Percentiles rank a stretch among this genome's conserved stretches.
Conservation (phyloP, 2,797 vertebrate genomes). For the Aeoliscus strigatus region DNA sequence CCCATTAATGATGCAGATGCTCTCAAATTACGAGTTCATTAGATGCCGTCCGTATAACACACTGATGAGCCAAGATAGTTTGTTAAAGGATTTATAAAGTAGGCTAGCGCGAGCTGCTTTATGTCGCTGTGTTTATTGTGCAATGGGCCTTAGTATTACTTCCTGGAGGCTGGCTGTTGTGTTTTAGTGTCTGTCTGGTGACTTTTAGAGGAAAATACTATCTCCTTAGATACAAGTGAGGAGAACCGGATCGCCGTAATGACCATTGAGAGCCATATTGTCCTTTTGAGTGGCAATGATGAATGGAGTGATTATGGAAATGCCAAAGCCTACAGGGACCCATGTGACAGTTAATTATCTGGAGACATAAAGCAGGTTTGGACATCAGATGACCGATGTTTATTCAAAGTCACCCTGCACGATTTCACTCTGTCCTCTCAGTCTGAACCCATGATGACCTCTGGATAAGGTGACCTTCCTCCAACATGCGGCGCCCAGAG, state of each 20-base stretch:
- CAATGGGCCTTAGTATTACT: constrained; percentile 25
- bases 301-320: constrained; percentile 44
- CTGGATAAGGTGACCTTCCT: constrained; percentile 28
- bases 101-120: constrained; percentile 21
- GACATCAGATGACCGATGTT: constrained; percentile 36
- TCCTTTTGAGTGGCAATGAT: constrained; percentile 32
- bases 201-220: background rate
- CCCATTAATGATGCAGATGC: constrained; percentile 52
- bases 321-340: constrained; percentile 32
- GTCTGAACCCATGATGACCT: constrained; percentile 23
- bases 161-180: constrained; percentile 13
- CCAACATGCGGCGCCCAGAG: constrained; percentile 12
- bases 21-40: constrained; percentile 61
- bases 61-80: constrained; percentile 44
- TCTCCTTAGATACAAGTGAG: background rate
- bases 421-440: constrained; percentile 5
- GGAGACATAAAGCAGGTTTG: constrained; percentile 43
- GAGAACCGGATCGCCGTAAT: background rate
- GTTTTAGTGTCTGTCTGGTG: constrained; percentile 7
- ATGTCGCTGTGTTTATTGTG: constrained; percentile 37
- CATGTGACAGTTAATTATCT: constrained; percentile 53
- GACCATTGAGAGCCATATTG: constrained; percentile 14
- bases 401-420: constrained; percentile 31
- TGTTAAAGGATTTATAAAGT: constrained; percentile 42
- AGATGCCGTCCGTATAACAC: constrained; percentile 43